Conservation (phyloP, 2,888 invertebrate species). For the Pyrocoelia pectoralis region DNA sequence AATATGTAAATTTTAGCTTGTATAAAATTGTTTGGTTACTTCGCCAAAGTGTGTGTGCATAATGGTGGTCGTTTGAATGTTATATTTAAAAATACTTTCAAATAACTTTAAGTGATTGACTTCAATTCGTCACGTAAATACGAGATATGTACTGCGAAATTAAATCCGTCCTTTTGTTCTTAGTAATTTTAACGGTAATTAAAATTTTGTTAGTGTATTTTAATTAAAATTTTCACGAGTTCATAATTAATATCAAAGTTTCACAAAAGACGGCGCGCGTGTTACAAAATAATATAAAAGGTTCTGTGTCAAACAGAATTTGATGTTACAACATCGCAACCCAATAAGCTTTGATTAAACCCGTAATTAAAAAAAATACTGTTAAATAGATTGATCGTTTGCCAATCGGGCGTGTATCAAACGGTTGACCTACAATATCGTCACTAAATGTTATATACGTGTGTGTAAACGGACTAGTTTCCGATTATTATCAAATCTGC, state of each 20-base stretch:
- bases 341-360: constrained; percentile 11
- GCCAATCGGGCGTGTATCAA: no score
- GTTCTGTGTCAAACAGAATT: constrained; percentile 23
- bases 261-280: constrained; percentile 31
- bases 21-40: no score
- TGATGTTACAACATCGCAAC: constrained; percentile 20
- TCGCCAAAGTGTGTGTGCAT: no score
- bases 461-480: background rate
- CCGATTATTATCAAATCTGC: background rate
- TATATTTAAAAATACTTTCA: no score
- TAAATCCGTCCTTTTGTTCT: constrained; percentile 29
- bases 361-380: constrained; percentile 11
- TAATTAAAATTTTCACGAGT: constrained; percentile 36
- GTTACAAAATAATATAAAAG: constrained; percentile 32
- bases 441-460: no score
- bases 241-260: constrained; percentile 34
- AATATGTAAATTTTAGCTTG: background rate
- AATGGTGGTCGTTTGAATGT: no score
- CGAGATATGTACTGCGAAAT: constrained; percentile 29
- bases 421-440: no score
- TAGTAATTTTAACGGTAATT: constrained; percentile 36
- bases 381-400: background rate
- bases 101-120: no score
- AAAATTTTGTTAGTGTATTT: constrained; percentile 37
- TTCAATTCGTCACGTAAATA: background rate